Conservation (phyloP, 2,113 vertebrate species). For the Numenius arquata region DNA sequence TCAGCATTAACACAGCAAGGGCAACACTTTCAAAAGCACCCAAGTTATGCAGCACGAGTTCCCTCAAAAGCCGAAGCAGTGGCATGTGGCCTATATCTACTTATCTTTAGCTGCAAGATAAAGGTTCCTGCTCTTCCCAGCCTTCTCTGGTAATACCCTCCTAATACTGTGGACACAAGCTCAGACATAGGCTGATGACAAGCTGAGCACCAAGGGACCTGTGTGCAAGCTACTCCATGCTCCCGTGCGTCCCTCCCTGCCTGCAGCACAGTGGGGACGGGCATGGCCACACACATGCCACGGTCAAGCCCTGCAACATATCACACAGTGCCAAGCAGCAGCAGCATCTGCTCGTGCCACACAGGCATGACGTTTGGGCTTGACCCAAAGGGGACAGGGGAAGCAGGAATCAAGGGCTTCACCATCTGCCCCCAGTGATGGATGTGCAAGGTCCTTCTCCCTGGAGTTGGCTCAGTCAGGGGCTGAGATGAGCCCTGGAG, state of each 20-base stretch:
- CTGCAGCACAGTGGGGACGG: fast-evolving
- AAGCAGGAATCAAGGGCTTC: neutral
- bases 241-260: too few species aligned
- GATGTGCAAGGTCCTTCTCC: neutral
- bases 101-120: neutral
- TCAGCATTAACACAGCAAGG: neutral
- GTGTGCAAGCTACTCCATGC: neutral
- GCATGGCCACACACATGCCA: neutral
- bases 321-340: neutral
- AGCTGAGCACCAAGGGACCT: neutral
- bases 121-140: neutral
- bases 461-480: neutral
- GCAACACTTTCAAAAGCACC: neutral
- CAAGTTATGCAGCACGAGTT: neutral
- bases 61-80: neutral
- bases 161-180: neutral
- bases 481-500: neutral
- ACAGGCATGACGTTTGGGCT: neutral
- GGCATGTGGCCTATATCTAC: neutral
- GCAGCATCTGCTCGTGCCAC: neutral
- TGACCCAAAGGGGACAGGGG: neutral
- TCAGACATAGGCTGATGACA: neutral
- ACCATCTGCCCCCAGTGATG: fast-evolving
- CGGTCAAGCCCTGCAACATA: neutral
- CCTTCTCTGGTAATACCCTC: neutral